These are phyloP conservation scores for Periplaneta americana DNA, from an alignment of 1,140 invertebrate genomes.

Conservation along the genomic window DNA sequence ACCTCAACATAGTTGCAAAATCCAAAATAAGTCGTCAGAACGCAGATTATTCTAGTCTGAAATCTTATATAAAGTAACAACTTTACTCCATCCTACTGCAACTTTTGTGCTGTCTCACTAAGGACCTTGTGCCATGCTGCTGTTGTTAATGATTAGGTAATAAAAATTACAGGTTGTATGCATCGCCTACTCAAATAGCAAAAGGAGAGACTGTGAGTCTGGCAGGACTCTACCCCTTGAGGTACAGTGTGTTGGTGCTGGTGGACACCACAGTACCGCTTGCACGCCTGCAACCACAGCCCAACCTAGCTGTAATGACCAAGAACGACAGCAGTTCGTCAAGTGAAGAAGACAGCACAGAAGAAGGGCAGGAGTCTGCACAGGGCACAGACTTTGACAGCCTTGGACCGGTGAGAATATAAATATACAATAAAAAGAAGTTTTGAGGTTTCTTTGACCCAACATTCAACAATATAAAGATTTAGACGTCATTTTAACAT, in stretches of 20 bases:
- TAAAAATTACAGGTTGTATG: slow-evolving; percentile 48
- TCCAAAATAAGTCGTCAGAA: too few relatives aligned
- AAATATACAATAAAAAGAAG: too few relatives aligned
- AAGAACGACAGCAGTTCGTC: slow-evolving; percentile 27
- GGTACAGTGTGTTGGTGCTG: slow-evolving; percentile 52
- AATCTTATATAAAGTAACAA: too few relatives aligned
- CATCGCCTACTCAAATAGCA: slow-evolving; percentile 47
- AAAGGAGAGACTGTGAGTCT: slow-evolving; percentile 50
- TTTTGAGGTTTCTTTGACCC: too few relatives aligned
- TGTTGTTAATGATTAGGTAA: too few relatives aligned
- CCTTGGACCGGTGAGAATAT: slow-evolving; percentile 32
- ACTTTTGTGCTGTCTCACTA: too few relatives aligned
- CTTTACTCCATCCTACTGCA: too few relatives aligned
- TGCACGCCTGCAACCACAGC: slow-evolving; percentile 26
- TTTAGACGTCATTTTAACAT: too few relatives aligned
- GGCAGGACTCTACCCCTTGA: slow-evolving; percentile 47
- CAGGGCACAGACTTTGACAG: slow-evolving; percentile 20
- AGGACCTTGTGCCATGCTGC: too few relatives aligned
- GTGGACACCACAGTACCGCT: slow-evolving; percentile 59
- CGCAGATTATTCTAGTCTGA: too few relatives aligned
- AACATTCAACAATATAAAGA: too few relatives aligned
- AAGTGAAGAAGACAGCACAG: slow-evolving; percentile 21
- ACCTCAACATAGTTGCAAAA: too few relatives aligned
- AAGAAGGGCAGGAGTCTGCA: slow-evolving; percentile 18
- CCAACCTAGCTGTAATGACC: not conserved